A percentile compares a stretch with the other conserved stretches of the same genome.
Conservation (phyloP, 2,113 vertebrate genomes). For the Chloropsis cyanopogon region DNA sequence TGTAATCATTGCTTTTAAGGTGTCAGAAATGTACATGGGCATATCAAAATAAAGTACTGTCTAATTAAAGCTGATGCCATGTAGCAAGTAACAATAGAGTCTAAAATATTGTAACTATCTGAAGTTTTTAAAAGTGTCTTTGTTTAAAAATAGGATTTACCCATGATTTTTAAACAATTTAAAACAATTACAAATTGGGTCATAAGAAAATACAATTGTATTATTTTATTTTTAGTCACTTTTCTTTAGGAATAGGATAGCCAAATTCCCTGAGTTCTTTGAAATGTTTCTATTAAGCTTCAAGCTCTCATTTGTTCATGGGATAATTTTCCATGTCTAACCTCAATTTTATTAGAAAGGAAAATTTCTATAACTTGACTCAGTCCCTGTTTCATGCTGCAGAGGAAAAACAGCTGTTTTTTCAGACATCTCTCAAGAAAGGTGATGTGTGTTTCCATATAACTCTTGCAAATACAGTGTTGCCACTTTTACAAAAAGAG, state of each 20-base stretch:
- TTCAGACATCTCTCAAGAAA: not conserved
- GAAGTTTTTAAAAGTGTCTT: not conserved
- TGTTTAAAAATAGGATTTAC: not conserved
- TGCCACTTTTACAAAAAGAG: not conserved
- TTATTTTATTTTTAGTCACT: not conserved
- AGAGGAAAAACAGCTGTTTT: conserved; percentile 10
- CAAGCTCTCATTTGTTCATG: not conserved
- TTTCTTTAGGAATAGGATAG: not conserved
- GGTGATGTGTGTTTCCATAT: not conserved
- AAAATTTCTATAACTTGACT: conserved; percentile 29
- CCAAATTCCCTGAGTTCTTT: not conserved
- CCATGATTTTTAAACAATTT: not conserved
- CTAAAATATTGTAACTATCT: not conserved
- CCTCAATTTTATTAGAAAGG: conserved; percentile 18
- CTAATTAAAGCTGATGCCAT: not conserved
- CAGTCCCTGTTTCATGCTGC: not conserved
- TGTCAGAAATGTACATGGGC: not conserved
- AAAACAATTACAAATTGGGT: not conserved
- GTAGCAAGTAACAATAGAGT: not conserved
- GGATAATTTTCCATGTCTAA: not conserved
- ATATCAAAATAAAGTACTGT: not conserved
- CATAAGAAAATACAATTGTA: not conserved
- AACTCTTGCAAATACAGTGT: not conserved
- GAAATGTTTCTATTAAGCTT: not conserved
- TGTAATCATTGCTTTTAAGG: not conserved